A percentile compares a stretch with the other conserved stretches of the same genome.
Evolutionary conservation across 1,140 invertebrate genomes (phyloP).

Genomic region (Proales similis): DNA sequence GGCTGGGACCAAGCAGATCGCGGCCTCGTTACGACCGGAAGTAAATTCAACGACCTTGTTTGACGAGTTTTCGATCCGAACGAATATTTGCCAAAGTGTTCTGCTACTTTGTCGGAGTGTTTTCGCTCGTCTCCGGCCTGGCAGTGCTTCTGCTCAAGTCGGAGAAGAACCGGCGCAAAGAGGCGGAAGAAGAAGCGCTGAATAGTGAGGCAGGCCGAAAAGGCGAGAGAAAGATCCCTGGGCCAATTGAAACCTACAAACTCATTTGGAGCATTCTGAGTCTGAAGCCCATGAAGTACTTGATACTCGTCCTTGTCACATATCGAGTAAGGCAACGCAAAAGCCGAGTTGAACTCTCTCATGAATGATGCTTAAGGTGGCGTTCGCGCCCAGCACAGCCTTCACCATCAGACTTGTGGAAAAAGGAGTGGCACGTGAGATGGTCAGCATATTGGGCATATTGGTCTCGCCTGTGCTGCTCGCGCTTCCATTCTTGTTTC

Average conservation of each 20-base stretch:
- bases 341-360: background rate
- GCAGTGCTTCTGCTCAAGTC: conserved; percentile 18
- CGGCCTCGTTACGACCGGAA: conserved; percentile 9
- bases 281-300: conserved; percentile 8
- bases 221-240: conserved; percentile 6
- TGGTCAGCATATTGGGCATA: conserved; percentile 3
- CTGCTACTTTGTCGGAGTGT: conserved; percentile 9
- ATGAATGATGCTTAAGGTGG: conserved; percentile 1
- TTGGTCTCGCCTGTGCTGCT: conserved; percentile 13
- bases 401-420: conserved; percentile 12
- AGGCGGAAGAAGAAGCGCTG: background rate
- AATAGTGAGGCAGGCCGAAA: background rate
- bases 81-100: background rate
- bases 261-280: conserved; percentile 24
- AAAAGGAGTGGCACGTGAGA: conserved; percentile 22
- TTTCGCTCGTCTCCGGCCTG: background rate
- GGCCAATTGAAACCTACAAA: conserved; percentile 13
- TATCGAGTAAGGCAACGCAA: background rate
- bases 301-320: conserved; percentile 3
- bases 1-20: background rate
- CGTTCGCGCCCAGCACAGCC: conserved; percentile 2
- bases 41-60: conserved; percentile 10
- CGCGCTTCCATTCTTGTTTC: background rate
- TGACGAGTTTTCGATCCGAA: background rate
- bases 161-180: conserved; percentile 15